Evolutionary conservation across 2,888 invertebrate genomes (phyloP).

Genomic region (Rhagophthalmus giganteus): DNA sequence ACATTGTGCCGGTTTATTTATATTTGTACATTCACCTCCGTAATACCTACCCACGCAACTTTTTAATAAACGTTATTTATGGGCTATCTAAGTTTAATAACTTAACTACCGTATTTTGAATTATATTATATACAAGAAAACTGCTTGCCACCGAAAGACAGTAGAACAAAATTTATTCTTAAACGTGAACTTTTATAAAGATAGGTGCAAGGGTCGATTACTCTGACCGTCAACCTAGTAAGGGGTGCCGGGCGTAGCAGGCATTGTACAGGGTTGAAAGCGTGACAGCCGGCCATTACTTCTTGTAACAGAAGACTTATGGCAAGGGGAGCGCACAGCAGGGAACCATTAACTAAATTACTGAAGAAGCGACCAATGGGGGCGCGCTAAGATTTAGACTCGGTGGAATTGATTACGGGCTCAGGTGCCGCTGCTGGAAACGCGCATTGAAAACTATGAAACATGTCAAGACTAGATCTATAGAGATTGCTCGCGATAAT

Average conservation of each 20-base stretch:
- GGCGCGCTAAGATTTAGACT: conserved; percentile 52
- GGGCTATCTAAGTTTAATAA: too few species aligned
- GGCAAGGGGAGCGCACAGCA: conserved; percentile 52
- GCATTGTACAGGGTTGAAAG: conserved; percentile 50
- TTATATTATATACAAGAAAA: too few species aligned
- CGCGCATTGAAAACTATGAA: conserved; percentile 38
- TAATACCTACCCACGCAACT: too few species aligned
- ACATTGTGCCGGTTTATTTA: too few species aligned
- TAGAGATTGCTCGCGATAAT: conserved; percentile 33
- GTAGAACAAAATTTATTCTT: too few species aligned
- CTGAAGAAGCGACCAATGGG: conserved; percentile 54
- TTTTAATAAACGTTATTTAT: too few species aligned
- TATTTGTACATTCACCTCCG: too few species aligned
- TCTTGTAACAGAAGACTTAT: conserved; percentile 56
- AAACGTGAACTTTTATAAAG: conserved; percentile 13
- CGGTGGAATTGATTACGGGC: conserved; percentile 54
- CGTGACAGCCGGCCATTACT: conserved; percentile 58
- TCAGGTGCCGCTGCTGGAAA: conserved; percentile 50
- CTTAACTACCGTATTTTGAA: too few species aligned
- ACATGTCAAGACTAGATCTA: conserved; percentile 37
- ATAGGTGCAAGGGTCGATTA: conserved; percentile 26
- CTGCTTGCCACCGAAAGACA: too few species aligned
- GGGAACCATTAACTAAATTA: conserved; percentile 58
- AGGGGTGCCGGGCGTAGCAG: conserved; percentile 38
- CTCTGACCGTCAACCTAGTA: conserved; percentile 13